A percentile compares a stretch with the other conserved stretches of the same genome.
Evolutionary conservation across 2,113 vertebrate species (phyloP).

Genomic region (Anseranas semipalmata): DNA sequence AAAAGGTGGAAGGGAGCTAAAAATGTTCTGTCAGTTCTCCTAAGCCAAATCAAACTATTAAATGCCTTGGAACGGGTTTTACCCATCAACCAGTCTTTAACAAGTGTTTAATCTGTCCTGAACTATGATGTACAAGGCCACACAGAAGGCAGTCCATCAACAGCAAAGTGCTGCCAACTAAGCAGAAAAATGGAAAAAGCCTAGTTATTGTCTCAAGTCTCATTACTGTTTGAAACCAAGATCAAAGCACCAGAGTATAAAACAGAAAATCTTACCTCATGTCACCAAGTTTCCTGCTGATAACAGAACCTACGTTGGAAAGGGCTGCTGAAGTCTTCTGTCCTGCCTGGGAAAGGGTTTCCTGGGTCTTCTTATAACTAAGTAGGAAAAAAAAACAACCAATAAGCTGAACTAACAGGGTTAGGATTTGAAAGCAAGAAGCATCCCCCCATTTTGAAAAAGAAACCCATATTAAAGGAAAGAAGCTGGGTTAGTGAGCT

Average conservation of each 20-base stretch:
- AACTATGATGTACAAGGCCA: background rate
- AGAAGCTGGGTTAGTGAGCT: background rate
- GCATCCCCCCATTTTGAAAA: background rate
- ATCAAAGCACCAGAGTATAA: background rate
- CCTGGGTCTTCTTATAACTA: conserved; percentile 98
- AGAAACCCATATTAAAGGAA: background rate
- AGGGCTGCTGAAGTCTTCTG: conserved; percentile 94
- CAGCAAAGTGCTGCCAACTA: background rate
- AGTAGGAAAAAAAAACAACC: background rate
- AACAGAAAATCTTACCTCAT: conserved; percentile 86
- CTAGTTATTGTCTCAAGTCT: background rate
- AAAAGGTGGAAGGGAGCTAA: background rate
- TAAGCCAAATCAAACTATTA: background rate
- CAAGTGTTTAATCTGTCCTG: background rate
- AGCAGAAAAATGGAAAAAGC: background rate
- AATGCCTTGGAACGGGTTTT: background rate
- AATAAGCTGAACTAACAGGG: background rate
- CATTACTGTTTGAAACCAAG: background rate
- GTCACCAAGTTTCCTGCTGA: conserved; percentile 90
- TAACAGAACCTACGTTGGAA: conserved; percentile 88
- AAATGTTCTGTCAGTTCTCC: background rate
- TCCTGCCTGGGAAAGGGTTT: conserved; percentile 93
- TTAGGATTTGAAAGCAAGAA: background rate
- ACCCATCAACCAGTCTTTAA: background rate
- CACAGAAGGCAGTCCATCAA: background rate